Percentiles rank a stretch among this genome's conserved stretches.
Conservation (phyloP, 2,888 invertebrate genomes). For the Mythimna vitellina region DNA sequence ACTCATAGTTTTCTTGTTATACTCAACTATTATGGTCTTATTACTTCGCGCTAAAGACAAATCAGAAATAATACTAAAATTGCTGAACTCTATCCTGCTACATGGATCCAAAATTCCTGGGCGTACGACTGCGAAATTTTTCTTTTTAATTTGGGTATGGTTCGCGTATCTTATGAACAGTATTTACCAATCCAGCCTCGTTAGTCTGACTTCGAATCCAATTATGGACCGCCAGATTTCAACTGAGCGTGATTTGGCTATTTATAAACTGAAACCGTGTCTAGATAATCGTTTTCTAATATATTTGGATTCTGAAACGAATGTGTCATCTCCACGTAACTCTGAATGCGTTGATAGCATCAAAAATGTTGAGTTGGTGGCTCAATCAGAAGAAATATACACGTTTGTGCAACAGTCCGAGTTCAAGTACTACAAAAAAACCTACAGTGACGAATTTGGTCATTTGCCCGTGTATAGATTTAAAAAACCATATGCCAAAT, state of each 20-base stretch:
- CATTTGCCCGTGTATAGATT: constrained; percentile 31
- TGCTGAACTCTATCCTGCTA: constrained; percentile 36
- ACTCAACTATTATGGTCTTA: constrained; percentile 32
- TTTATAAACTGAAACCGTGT: constrained; percentile 39
- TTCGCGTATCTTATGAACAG: constrained; percentile 69
- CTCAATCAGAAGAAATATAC: constrained; percentile 10
- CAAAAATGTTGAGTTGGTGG: constrained; percentile 32
- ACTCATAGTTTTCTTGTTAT: constrained; percentile 13
- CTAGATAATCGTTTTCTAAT: neutral
- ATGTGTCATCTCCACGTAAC: constrained; percentile 44
- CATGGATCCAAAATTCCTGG: constrained; percentile 38
- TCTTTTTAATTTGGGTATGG: constrained; percentile 74
- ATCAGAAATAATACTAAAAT: constrained; percentile 30
- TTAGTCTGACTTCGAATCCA: constrained; percentile 66
- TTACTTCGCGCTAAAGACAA: constrained; percentile 41
- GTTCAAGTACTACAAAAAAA: constrained; percentile 28
- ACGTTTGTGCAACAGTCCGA: constrained; percentile 5
- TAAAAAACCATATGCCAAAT: constrained; percentile 21
- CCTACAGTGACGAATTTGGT: constrained; percentile 36
- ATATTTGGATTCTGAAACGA: constrained; percentile 39
- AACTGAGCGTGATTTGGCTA: constrained; percentile 34
- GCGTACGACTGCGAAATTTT: neutral
- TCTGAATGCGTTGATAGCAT: constrained; percentile 29
- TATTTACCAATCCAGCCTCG: constrained; percentile 65
- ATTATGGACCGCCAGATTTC: constrained; percentile 55